Base-by-base conservation (phyloP, 2,797 vertebrate species). In the Bradypus variegatus region DNA sequence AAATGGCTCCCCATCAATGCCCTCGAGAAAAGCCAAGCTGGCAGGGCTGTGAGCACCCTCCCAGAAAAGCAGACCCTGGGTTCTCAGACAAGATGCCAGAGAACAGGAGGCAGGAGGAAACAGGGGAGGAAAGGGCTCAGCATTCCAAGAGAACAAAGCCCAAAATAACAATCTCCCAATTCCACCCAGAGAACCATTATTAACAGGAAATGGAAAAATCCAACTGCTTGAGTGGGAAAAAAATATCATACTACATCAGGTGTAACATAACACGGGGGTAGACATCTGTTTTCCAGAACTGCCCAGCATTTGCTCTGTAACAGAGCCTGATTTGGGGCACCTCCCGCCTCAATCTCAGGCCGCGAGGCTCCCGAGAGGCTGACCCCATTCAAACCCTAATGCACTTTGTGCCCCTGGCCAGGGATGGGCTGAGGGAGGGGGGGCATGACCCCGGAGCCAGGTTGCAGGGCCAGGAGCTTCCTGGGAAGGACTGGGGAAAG, bases 41-140 rank as follows among this genome's bases (percentile, higher is more conserved):
- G 55, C 14, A n/a, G 33, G 18, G 12, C 0, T 27, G 1, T 1
- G 19, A 83, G 29, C 6, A 6, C 29, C 15, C 21, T 8, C 18
- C 48, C 75, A 1, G 7, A 55, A 76, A 55, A 45, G 60, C 29
- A 7, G 80, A 33, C 75, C 45, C 67, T 15, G 29, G 55, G 3
- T 5, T 14, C 69, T 25, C 21, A 3, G 29, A 41, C 18, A 11
- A 69, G 65, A 67, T 1, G 14, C 31, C 72, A 33, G 16, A 78
- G 69, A 82, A 73, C 19, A 9, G 31, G 14, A 27, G 38, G 31
- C 25, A 70, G 13, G 13, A 53, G 50, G 11, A 29, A 3, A 14
- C 0, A 1, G 55, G 36, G 36, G 41, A 53, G 36, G 6, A 81
- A 88, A 69, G 13, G 64, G 36, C 23, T 41, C 14, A 29, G 41